phyloP scores from a whole-genome alignment of 2,888 invertebrate species.

The Conistra vaccinii region DNA sequence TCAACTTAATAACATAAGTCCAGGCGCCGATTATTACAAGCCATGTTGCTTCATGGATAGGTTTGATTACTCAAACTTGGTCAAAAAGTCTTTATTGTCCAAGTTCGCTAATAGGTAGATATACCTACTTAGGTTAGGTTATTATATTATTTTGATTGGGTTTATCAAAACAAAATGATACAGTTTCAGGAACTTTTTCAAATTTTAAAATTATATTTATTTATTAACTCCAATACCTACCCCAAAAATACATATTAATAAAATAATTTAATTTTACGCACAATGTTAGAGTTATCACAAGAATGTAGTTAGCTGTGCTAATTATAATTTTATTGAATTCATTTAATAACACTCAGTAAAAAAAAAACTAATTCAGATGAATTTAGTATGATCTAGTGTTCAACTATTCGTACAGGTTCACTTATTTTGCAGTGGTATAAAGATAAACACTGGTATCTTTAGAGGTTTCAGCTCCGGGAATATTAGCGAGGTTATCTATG shows the following conservation, averaged over 20 bases:
- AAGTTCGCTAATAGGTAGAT: background rate
- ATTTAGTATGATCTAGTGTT: too few species aligned
- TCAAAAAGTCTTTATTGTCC: slow-evolving; percentile 3
- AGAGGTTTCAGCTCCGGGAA: slow-evolving; percentile 28
- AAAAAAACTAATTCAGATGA: background rate
- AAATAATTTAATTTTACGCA: too few species aligned
- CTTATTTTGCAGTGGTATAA: slow-evolving; percentile 40
- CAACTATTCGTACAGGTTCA: background rate
- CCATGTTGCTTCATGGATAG: too few species aligned
- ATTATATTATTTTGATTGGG: too few species aligned
- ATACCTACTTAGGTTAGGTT: too few species aligned
- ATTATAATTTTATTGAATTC: background rate
- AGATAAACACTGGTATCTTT: slow-evolving; percentile 25
- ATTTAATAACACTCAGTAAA: background rate
- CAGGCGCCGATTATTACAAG: too few species aligned
- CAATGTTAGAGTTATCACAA: background rate
- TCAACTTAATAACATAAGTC: too few species aligned
- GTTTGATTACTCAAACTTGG: too few species aligned
- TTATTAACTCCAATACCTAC: background rate
- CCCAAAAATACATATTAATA: too few species aligned
- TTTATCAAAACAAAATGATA: background rate
- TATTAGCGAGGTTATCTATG: slow-evolving; percentile 51
- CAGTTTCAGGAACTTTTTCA: background rate
- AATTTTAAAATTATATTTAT: background rate
- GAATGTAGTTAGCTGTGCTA: background rate